Base-by-base conservation (phyloP, 2,113 vertebrate species). In the Carettochelys insculpta region DNA sequence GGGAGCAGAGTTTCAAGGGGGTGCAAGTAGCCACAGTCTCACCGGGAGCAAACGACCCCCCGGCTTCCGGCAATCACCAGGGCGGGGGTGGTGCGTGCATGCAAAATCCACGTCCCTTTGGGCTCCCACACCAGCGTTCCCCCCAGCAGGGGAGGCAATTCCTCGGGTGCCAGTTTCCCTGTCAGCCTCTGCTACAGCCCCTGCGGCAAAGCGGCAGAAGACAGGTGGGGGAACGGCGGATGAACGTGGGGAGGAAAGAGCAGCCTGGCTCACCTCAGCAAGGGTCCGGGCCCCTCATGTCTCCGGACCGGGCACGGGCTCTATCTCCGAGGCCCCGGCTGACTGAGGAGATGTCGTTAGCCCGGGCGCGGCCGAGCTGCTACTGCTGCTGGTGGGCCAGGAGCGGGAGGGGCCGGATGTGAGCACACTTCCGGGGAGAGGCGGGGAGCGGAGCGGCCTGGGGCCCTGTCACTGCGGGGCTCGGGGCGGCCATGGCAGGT, bases 331-430 rank as follows among this genome's bases (percentile, higher is more conserved):
- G 52, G 61, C 82, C 88, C 78, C 22, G 47, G 51, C 13, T 8
- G 75, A 25, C 47, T 54, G 58, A 56, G 61, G 25, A 24, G 11
- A 50, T 47, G 50, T 47, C 54, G 51, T 22, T 10, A 2, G 31
- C 6, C 51, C 22, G 43, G n/a, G 75, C 24, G 54, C 41, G 13
- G 25, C 61, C 51, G 47, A 77, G n/a, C 34, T 17, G n/a, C 34
- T 17, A n/a, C n/a, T 4, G 50, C 75, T 16, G 41, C 80, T 48
- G 48, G 10, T 50, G 25, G 53, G 11, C n/a, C 6, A 1, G 8
- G 75, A 3, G n/a, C 51, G 89, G 95, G 95, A 90, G 94, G 95
- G 82, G 86, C 94, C 94, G 94, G 96, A 96, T 90, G 92, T 96
- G 96, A 96, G 86, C 86, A 77, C 89, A 95, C 71, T 96, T 96